These are phyloP conservation scores for Lutjanus campechanus DNA, from an alignment of 2,797 vertebrate species.

Conservation along the genomic window DNA sequence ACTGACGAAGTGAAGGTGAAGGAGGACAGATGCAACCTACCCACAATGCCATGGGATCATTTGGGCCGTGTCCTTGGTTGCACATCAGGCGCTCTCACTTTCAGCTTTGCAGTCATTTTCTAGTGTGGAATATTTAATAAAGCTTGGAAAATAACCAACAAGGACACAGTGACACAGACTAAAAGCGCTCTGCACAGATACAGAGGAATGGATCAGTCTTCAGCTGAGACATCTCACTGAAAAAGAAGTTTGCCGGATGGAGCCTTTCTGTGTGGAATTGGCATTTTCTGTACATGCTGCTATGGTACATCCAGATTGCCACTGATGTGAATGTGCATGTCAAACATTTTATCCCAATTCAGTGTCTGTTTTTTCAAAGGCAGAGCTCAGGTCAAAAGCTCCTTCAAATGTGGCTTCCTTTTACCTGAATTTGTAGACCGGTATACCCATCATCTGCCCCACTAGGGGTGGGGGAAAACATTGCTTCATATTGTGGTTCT, in stretches of 20 bases:
- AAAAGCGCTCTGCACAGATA: conserved; percentile 6
- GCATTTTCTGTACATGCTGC: not conserved
- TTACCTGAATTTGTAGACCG: not conserved
- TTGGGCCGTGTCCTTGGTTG: conserved; percentile 11
- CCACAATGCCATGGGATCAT: conserved; percentile 10
- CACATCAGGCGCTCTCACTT: conserved; percentile 6
- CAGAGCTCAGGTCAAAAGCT: not conserved
- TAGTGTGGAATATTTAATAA: conserved; percentile 39
- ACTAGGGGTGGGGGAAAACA: not conserved
- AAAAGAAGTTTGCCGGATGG: not conserved
- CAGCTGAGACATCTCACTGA: not conserved
- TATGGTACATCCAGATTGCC: not conserved
- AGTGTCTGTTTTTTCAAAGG: too few species aligned
- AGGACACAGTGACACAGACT: conserved; percentile 34
- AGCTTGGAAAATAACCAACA: conserved; percentile 39
- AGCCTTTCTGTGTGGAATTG: not conserved
- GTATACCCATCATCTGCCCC: not conserved
- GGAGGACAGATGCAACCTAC: conserved; percentile 13
- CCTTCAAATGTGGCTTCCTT: not conserved
- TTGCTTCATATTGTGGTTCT: too few species aligned
- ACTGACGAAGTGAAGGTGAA: conserved; percentile 30
- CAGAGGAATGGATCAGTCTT: not conserved
- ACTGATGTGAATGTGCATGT: not conserved
- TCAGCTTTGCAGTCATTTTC: conserved; percentile 30
- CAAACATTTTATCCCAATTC: not conserved